Evolutionary conservation across 2,797 vertebrate species (phyloP), one percentile per base, ranked within the genome.

Genomic region (Phylloscopus collybita): DNA sequence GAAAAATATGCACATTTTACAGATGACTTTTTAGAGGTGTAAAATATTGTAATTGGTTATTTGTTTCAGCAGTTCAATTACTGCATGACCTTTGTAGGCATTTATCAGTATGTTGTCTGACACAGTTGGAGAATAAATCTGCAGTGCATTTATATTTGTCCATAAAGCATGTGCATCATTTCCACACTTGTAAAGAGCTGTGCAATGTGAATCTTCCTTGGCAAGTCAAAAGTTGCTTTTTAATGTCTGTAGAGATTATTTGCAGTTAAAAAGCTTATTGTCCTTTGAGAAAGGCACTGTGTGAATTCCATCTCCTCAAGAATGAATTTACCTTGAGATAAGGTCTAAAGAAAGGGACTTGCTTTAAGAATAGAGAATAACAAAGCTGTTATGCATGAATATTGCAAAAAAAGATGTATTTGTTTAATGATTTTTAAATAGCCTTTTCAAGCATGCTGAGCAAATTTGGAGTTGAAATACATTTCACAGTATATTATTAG

Each of bases 401-500:
- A 56, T 50, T 73, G 32, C 2, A 42, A 42, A 79, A 84, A 61
- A 47, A 38, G 5, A 32, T 22, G 0, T 50, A 26, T 67, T 71
- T 80, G 9, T 71, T 60, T 78, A 85, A 89, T 76, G 51, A 47
- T 74, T 88, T 94, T 87, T 59, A 42, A 93, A 49, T 73, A 93
- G 62, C 45, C 62, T 49, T 86, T 92, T 57, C 26, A 88, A 56
- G 49, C 30, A n/a, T 57, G 26, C 64, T 73, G 38, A 86, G 64
- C 42, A 90, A 90, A 78, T n/a, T 64, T 53, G 57, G 30, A 61
- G 53, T 80, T 85, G 67, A 73, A 87, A 79, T 75, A 20, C 40
- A 65, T 80, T 57, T 93, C n/a, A n/a, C 26, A 67, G 23, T 83
- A 45, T 82, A 36, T 84, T 91, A 72, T 61, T 91, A 81, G 50